Evolutionary conservation across 2,797 vertebrate genomes (phyloP).

Genomic region (Macroramphosus scolopax): DNA sequence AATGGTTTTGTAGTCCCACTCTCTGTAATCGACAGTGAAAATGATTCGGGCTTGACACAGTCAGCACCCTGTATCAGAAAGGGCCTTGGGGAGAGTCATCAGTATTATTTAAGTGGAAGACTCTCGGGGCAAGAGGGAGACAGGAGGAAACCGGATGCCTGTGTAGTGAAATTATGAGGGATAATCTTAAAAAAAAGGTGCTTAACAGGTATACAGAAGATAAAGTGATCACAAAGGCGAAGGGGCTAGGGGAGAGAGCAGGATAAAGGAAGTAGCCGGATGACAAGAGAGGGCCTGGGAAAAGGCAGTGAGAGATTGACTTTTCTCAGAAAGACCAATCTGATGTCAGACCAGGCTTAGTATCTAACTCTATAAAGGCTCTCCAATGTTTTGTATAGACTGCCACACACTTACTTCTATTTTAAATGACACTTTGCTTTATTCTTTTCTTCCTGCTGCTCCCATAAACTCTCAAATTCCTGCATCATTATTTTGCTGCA

Average conservation of each 20-base stretch:
- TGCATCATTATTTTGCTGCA: constrained; percentile 8
- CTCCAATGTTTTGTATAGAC: constrained; percentile 17
- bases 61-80: constrained; percentile 56
- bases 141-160: constrained; percentile 18
- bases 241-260: constrained; percentile 17
- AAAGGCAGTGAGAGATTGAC: constrained; percentile 53
- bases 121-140: constrained; percentile 43
- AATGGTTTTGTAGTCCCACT: constrained; percentile 56
- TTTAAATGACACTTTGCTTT: constrained; percentile 18
- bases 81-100: constrained; percentile 53
- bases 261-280: constrained; percentile 47
- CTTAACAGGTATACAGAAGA: constrained; percentile 33
- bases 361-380: constrained; percentile 37
- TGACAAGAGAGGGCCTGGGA: constrained; percentile 62
- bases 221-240: too few species aligned
- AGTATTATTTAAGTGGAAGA: constrained; percentile 47
- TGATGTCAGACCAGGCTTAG: constrained; percentile 55
- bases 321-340: constrained; percentile 43
- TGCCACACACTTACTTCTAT: constrained; percentile 10
- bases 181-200: constrained; percentile 30
- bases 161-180: constrained; percentile 33
- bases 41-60: constrained; percentile 60
- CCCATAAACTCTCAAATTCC: constrained; percentile 20
- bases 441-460: constrained; percentile 9
- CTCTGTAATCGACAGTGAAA: constrained; percentile 56